These are phyloP conservation scores for Anolis apletophallus DNA, from an alignment of 2,797 vertebrate genomes.

Conservation along the genomic window DNA sequence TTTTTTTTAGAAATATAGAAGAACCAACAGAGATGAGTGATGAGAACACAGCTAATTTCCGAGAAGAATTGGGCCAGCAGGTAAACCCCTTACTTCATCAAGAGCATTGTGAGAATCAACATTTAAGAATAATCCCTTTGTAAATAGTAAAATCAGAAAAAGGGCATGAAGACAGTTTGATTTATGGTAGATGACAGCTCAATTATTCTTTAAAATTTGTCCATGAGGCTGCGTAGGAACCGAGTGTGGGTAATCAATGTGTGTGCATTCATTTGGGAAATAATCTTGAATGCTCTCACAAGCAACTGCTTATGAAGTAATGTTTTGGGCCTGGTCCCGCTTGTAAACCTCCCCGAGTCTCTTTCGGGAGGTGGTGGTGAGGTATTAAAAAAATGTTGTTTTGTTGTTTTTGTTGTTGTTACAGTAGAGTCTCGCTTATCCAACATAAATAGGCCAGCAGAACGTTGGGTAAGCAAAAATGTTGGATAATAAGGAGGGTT, in stretches of 20 bases:
- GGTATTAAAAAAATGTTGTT: too few relatives aligned
- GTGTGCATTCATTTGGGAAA: not conserved
- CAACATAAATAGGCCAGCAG: too few relatives aligned
- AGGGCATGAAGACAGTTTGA: not conserved
- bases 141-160: not conserved
- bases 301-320: not conserved
- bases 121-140: not conserved
- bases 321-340: too few relatives aligned
- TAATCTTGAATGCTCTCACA: rapidly evolving
- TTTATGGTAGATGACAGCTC: not conserved
- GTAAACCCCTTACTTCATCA: slow-evolving; percentile 53
- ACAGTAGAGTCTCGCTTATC: too few relatives aligned
- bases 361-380: too few relatives aligned
- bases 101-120: not conserved
- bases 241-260: not conserved
- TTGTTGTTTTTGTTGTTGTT: too few relatives aligned
- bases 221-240: not conserved
- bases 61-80: slow-evolving; percentile 49
- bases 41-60: not conserved
- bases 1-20: slow-evolving; percentile 55
- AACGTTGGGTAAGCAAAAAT: too few relatives aligned
- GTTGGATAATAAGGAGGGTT: too few relatives aligned
- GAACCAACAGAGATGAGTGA: slow-evolving; percentile 26
- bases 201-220: not conserved
- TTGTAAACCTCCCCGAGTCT: too few relatives aligned